Conservation (phyloP, 2,888 invertebrate species). For the Nasonovia ribisnigri region DNA sequence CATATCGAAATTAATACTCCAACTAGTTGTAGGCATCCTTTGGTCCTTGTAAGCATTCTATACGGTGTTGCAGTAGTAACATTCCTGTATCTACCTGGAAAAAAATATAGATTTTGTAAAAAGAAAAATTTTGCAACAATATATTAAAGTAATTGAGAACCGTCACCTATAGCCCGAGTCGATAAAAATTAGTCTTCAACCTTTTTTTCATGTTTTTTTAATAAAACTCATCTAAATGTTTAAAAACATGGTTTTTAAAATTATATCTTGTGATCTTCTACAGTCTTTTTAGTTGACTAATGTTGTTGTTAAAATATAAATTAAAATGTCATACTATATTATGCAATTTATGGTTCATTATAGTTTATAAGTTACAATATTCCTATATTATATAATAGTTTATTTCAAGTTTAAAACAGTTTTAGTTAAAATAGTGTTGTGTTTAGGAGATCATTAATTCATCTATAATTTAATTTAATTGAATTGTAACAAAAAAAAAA, state of each 20-base stretch:
- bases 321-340: background rate
- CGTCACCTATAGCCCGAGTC: background rate
- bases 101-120: background rate
- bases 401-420: background rate
- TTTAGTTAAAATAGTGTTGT: background rate
- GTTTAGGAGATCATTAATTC: background rate
- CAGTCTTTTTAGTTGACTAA: background rate
- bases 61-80: constrained; percentile 59
- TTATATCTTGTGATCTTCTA: background rate
- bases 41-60: constrained; percentile 64
- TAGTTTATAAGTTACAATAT: background rate
- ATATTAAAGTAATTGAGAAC: background rate
- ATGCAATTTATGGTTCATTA: background rate
- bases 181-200: background rate
- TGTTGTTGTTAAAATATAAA: background rate
- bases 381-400: background rate
- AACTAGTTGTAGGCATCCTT: constrained; percentile 59
- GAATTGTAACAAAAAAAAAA: background rate
- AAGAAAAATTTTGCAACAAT: background rate
- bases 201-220: background rate
- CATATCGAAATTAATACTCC: constrained; percentile 56
- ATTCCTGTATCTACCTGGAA: constrained; percentile 59
- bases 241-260: background rate
- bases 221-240: background rate
- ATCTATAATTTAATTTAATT: background rate